Evolutionary conservation across 2,113 vertebrate species (phyloP).

Genomic region (Rhinopomastus cyanomelas): DNA sequence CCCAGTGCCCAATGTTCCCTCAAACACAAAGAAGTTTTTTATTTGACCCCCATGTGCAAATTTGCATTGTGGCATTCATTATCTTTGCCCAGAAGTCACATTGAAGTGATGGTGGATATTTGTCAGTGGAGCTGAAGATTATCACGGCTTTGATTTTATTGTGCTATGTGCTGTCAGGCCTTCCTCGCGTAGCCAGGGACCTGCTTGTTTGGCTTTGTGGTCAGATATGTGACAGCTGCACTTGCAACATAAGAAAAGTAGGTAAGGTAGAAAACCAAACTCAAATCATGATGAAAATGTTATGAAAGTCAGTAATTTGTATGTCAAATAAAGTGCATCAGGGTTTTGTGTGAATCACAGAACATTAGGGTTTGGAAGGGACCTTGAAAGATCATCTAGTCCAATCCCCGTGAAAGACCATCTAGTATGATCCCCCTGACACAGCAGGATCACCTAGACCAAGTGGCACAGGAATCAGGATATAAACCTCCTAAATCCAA

Average conservation of each 20-base stretch:
- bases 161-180: neutral
- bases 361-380: no score
- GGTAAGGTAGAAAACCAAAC: slow-evolving; percentile 55
- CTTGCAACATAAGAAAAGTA: slow-evolving; percentile 5
- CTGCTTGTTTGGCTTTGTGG: neutral
- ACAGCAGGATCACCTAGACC: no score
- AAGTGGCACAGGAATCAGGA: no score
- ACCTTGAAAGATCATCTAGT: no score
- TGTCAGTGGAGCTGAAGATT: slow-evolving; percentile 51
- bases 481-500: slow-evolving; percentile 42
- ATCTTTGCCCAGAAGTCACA: slow-evolving; percentile 74
- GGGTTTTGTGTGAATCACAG: slow-evolving; percentile 14
- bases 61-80: slow-evolving; percentile 78
- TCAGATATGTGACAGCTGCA: neutral
- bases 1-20: slow-evolving; percentile 69
- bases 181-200: neutral
- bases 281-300: slow-evolving; percentile 64
- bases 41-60: slow-evolving; percentile 75
- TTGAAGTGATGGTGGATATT: slow-evolving; percentile 67
- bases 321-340: slow-evolving; percentile 21
- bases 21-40: slow-evolving; percentile 74
- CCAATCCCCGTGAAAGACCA: no score
- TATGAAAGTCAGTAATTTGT: slow-evolving; percentile 45
- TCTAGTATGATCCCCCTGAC: no score
- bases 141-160: slow-evolving; percentile 65